Base-by-base conservation (phyloP, 2,888 invertebrate genomes). In the Cerastis rubricosa region DNA sequence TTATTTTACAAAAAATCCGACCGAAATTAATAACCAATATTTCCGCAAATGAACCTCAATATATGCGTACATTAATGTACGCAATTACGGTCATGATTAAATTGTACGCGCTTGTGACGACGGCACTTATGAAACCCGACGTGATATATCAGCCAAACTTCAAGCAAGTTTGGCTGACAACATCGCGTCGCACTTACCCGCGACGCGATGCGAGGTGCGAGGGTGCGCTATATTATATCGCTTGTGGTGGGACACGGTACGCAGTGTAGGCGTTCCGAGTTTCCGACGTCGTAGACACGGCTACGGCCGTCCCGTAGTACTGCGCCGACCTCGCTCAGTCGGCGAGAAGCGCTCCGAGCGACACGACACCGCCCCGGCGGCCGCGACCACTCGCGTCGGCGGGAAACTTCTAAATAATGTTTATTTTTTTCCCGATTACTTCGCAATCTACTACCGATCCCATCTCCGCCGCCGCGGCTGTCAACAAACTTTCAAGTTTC, bases 351-450 rank as follows among this genome's bases (percentile, higher is more conserved):
- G 86, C 85, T 87, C 90, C 86, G 81, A 63, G 89, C 83, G 88
- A 86, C 82, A 85, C 87, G 78, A 80, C 87, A 81, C 78, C 83
- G 84, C 83, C 88, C 51, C 78, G 57, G 85, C 83, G 89, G 76
- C 74, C 80, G 84, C 84, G 84, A 84, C 81, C 80, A 77, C 70
- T 74, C 79, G 74, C 79, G 76, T 72, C 80, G 80, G 86, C 87
- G 89, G 85, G 85, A 88, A 91, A 91, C 89, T 90, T 90, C 76
- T 84, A 85, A 85, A 90, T 88, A 88, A 89, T 90, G n/a, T n/a
- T n/a, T n/a, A n/a, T n/a, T n/a, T n/a, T n/a, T 81, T 89, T 85
- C 71, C 76, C 81, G 84, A 75, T 67, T 68, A 73, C 61, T 75
- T 72, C 61, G 61, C 57, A 51, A 74, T 69, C 61, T 61, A 49